Conservation (phyloP, 35 echinoderm and acorn worm species). For the Nesometra sesokonis region DNA sequence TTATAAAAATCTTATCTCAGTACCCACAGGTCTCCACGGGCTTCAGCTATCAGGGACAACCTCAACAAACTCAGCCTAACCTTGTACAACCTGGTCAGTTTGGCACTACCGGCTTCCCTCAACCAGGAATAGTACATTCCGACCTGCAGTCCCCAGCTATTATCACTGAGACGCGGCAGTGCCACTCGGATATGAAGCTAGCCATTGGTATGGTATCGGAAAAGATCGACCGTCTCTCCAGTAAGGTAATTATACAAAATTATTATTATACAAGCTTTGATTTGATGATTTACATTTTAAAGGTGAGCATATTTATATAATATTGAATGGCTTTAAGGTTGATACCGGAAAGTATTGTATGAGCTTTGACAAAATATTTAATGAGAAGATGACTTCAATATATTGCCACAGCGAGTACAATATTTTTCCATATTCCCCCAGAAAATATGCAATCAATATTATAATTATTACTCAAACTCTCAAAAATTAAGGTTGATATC, state of each 20-base stretch:
- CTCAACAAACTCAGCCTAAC: background rate
- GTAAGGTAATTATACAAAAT: slow-evolving; percentile 49
- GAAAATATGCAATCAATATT: no score
- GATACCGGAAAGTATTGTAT: no score
- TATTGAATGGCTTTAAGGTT: no score
- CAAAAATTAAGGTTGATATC: no score
- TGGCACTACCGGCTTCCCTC: slow-evolving; percentile 22
- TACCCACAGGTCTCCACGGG: background rate
- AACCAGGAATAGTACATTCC: background rate
- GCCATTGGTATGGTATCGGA: slow-evolving; percentile 63
- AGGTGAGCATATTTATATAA: no score
- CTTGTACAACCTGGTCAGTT: background rate
- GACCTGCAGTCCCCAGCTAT: slow-evolving; percentile 38
- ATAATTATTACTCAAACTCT: no score
- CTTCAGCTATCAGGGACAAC: background rate
- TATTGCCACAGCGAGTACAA: no score
- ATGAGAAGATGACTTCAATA: no score
- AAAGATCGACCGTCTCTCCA: slow-evolving; percentile 46
- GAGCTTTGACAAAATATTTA: no score
- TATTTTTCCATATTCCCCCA: no score
- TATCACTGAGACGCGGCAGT: slow-evolving; percentile 78
- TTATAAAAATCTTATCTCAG: background rate
- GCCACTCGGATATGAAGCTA: slow-evolving; percentile 59
- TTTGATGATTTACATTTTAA: no score
- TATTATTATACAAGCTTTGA: no score